These are phyloP conservation scores for Latrodectus hesperus DNA, from an alignment of 2,888 invertebrate genomes.

Conservation along the genomic window DNA sequence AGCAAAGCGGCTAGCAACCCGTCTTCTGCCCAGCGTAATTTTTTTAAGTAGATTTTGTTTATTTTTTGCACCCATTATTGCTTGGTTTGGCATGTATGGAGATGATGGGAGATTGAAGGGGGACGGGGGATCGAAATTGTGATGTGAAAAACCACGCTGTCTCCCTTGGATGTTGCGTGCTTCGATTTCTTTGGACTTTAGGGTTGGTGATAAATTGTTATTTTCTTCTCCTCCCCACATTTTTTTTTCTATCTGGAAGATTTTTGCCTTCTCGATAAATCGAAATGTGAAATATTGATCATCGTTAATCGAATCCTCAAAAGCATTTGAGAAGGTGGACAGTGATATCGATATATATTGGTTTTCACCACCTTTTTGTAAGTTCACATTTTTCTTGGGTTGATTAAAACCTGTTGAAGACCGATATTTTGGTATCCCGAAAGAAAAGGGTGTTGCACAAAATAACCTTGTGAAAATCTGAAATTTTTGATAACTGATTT, in stretches of 20 bases:
- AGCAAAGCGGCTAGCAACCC: slow-evolving; percentile 21
- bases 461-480: too few species aligned
- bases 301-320: slow-evolving; percentile 21
- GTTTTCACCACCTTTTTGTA: background rate
- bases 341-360: background rate
- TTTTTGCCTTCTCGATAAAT: slow-evolving; percentile 6
- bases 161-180: slow-evolving; percentile 17
- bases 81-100: background rate
- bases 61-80: background rate
- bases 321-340: background rate
- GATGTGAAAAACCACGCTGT: slow-evolving; percentile 1
- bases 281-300: slow-evolving; percentile 33
- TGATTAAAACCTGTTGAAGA: background rate
- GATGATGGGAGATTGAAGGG: background rate
- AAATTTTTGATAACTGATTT: too few species aligned
- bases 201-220: slow-evolving; percentile 8
- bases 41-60: background rate
- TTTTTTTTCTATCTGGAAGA: background rate
- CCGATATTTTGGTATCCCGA: too few species aligned
- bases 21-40: background rate
- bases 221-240: background rate
- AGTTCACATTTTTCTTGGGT: background rate
- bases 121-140: background rate
- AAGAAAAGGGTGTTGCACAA: too few species aligned
- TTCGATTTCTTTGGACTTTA: background rate